These are phyloP conservation scores for Zoanthus sociatus DNA, from an alignment of 92 coral and sea anemone species.

Conservation along the genomic window DNA sequence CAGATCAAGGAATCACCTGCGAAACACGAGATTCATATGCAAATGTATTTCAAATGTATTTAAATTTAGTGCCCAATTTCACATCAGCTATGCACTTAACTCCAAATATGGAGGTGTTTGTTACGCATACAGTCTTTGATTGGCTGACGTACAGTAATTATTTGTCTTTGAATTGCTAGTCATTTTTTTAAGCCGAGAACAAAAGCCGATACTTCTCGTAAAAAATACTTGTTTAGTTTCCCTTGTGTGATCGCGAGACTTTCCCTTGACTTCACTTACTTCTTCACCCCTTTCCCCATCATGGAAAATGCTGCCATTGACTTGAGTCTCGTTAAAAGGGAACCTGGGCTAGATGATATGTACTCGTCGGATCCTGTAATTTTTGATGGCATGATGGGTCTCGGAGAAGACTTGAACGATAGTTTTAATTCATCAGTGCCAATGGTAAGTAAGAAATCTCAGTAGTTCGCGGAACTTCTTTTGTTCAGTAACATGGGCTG, in stretches of 20 bases:
- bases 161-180: conserved; percentile 55
- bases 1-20: conserved; percentile 86
- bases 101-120: conserved; percentile 69
- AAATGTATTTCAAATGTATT: conserved; percentile 39
- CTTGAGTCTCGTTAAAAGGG: conserved; percentile 87
- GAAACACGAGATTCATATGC: conserved; percentile 59
- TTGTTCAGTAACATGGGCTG: neutral
- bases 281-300: conserved; percentile 42
- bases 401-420: conserved; percentile 84
- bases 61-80: conserved; percentile 56
- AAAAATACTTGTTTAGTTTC: conserved; percentile 43
- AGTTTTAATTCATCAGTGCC: conserved; percentile 70
- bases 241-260: conserved; percentile 32
- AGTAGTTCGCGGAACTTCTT: neutral
- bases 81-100: conserved; percentile 56
- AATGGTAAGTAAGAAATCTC: conserved; percentile 25
- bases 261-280: conserved; percentile 18
- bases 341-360: conserved; percentile 80
- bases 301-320: conserved; percentile 82
- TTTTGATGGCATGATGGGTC: conserved; percentile 82
- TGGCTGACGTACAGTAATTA: conserved; percentile 62
- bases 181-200: conserved; percentile 69
- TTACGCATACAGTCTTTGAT: conserved; percentile 56
- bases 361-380: conserved; percentile 83
- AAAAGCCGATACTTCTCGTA: conserved; percentile 62